Evolutionary conservation across 2,113 vertebrate species (phyloP).

Genomic region (Gavia stellata): DNA sequence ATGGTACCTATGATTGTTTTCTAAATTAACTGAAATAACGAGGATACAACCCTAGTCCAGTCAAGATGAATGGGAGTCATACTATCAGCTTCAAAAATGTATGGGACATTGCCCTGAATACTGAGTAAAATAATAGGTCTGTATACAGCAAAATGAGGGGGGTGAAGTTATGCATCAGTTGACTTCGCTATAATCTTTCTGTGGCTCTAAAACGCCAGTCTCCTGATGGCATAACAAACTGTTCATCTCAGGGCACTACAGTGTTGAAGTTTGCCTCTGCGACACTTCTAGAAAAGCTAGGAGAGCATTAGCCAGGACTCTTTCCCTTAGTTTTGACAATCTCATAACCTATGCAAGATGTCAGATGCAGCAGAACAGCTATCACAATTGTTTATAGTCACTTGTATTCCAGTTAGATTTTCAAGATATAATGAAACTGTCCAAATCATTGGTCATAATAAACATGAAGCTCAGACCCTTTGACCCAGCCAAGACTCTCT

Average conservation of each 20-base stretch:
- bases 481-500: not conserved
- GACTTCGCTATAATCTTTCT: not conserved
- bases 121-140: not conserved
- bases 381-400: not conserved
- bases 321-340: not conserved
- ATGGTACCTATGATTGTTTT: not conserved
- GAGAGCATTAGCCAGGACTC: not conserved
- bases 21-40: not conserved
- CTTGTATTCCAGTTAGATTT: not conserved
- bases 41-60: not conserved
- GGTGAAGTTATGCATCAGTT: not conserved
- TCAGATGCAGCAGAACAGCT: not conserved
- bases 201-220: not conserved
- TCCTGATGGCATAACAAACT: not conserved
- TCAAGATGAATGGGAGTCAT: not conserved
- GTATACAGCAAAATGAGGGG: not conserved
- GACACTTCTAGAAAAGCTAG: not conserved
- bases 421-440: not conserved
- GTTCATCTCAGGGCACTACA: not conserved
- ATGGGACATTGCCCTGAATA: not conserved
- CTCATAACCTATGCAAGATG: not conserved
- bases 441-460: not conserved
- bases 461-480: not conserved
- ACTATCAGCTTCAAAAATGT: not conserved
- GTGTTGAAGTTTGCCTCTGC: not conserved